A percentile compares a stretch with the other conserved stretches of the same genome.
Conservation (phyloP, 2,888 invertebrate genomes). For the Lasioglossum zephyrum region DNA sequence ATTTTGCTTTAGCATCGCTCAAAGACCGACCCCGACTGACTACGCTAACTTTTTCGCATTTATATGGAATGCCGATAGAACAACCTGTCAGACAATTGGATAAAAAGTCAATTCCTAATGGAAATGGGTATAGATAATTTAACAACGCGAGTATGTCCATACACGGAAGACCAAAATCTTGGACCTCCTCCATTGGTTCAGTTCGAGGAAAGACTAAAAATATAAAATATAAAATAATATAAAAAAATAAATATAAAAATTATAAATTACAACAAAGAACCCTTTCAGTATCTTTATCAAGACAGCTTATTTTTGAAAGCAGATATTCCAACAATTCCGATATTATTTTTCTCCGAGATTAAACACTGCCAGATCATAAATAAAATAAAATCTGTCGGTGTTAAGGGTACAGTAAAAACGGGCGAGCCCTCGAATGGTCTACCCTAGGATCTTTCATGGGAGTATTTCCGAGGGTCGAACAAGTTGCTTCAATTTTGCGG, state of each 20-base stretch:
- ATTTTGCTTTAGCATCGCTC: background rate
- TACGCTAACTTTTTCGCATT: background rate
- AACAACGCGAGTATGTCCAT: no score
- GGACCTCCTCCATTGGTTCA: no score
- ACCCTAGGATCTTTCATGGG: background rate
- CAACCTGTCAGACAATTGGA: background rate
- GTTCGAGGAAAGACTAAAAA: no score
- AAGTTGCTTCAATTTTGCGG: background rate
- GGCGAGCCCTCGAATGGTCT: background rate
- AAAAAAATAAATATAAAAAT: no score
- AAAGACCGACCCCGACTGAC: background rate
- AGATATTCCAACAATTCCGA: background rate
- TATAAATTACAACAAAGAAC: no score
- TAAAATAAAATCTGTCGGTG: background rate
- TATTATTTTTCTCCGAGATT: background rate
- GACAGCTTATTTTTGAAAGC: no score
- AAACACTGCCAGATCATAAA: no score
- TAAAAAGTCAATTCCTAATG: background rate
- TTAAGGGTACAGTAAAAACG: background rate
- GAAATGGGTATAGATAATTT: no score
- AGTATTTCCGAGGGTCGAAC: background rate
- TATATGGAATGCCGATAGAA: background rate
- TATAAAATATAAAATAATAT: no score
- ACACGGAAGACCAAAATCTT: no score
- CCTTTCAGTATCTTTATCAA: no score